Evolutionary conservation across 37 sponge, comb jelly and placozoan genomes (phyloP).

Genomic region (Lycopodina hypogea): DNA sequence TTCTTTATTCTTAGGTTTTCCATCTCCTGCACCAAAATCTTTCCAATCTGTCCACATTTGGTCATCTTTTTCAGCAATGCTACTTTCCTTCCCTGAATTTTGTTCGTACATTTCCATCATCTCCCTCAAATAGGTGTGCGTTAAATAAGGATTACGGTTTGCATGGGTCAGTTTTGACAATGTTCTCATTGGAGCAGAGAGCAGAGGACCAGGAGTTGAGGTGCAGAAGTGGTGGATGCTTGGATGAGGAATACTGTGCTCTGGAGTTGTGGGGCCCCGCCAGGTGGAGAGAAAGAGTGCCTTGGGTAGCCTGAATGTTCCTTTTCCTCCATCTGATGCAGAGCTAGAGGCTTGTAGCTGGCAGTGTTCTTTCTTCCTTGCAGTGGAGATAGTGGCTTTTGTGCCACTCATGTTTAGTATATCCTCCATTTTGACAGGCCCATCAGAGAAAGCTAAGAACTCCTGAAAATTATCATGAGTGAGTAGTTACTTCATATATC

Average conservation of each 20-base stretch:
- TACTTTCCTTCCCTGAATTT: too few species aligned
- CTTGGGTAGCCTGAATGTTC: background rate
- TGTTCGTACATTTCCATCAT: too few species aligned
- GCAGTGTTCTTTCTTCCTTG: too few species aligned
- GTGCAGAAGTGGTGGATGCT: slow-evolving; percentile 21
- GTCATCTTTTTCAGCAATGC: too few species aligned
- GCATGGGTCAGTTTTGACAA: background rate
- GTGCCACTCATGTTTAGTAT: slow-evolving; percentile 31
- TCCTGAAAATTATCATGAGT: slow-evolving; percentile 25
- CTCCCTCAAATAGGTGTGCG: background rate
- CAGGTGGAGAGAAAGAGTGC: slow-evolving; percentile 1
- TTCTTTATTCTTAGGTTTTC: too few species aligned
- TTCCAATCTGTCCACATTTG: too few species aligned
- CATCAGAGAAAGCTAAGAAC: slow-evolving; percentile 42
- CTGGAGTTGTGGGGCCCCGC: background rate
- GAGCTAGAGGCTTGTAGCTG: background rate
- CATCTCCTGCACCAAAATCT: too few species aligned
- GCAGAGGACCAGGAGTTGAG: background rate
- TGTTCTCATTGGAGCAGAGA: background rate
- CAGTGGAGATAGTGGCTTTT: background rate
- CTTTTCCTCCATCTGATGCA: background rate
- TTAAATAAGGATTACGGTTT: background rate
- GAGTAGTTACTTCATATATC: too few species aligned
- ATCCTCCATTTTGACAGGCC: slow-evolving; percentile 60
- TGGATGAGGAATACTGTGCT: background rate